Conservation (phyloP, 1,140 invertebrate species). For the Tetragonula clypearis region DNA sequence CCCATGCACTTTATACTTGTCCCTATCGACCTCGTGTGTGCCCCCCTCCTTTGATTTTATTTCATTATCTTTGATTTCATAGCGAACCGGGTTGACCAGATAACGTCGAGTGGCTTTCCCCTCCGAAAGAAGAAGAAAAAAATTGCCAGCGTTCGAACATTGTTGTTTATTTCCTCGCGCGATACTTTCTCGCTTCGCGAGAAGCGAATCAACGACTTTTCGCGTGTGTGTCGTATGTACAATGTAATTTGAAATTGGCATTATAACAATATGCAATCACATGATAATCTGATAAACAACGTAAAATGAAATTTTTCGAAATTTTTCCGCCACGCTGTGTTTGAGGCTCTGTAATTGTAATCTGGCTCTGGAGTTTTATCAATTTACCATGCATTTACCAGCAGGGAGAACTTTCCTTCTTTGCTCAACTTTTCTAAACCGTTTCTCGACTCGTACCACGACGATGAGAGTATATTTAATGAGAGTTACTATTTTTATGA, state of each 20-base stretch:
- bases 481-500: conserved; percentile 19
- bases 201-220: too few relatives aligned
- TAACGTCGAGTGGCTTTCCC: background rate
- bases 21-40: conserved; percentile 18
- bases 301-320: too few relatives aligned
- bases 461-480: conserved; percentile 17
- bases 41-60: background rate
- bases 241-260: too few relatives aligned
- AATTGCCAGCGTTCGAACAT: background rate
- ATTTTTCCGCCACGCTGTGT: too few relatives aligned
- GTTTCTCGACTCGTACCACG: background rate
- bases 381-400: background rate
- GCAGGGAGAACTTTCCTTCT: background rate
- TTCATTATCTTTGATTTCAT: conserved; percentile 17
- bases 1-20: conserved; percentile 47
- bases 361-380: background rate
- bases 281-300: too few relatives aligned
- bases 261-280: too few relatives aligned
- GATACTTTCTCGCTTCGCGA: background rate
- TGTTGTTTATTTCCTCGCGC: background rate
- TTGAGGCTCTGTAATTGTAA: too few relatives aligned
- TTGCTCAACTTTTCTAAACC: background rate
- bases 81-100: background rate
- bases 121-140: background rate
- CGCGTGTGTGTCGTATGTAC: too few relatives aligned